Conservation (phyloP, 2,797 vertebrate genomes). For the Lagocephalus sceleratus region DNA sequence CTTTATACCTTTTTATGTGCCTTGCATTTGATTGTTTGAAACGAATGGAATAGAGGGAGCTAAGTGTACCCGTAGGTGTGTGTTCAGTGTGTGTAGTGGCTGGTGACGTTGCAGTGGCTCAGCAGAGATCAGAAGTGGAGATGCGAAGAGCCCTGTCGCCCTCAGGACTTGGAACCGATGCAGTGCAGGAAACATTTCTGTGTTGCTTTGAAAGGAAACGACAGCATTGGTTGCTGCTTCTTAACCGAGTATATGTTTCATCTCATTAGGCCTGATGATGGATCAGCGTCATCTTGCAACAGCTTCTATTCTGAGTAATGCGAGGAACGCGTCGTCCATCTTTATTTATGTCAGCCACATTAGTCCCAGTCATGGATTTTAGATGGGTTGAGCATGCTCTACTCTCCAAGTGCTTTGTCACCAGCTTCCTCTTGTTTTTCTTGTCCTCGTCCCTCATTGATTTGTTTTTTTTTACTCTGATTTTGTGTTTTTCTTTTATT, state of each 20-base stretch:
- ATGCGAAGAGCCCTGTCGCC: background rate
- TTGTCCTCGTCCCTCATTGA: too few relatives aligned
- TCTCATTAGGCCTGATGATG: background rate
- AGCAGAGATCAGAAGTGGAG: conserved; percentile 22
- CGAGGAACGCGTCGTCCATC: too few relatives aligned
- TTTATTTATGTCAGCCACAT: too few relatives aligned
- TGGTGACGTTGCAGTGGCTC: conserved; percentile 7
- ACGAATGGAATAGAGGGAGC: conserved; percentile 3
- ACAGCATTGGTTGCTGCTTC: conserved; percentile 33
- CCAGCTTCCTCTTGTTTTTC: too few relatives aligned
- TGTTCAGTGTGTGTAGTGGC: background rate
- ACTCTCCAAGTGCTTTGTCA: too few relatives aligned
- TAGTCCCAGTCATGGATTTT: too few relatives aligned
- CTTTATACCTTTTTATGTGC: background rate
- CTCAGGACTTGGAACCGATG: background rate
- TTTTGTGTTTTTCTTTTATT: too few relatives aligned
- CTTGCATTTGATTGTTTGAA: conserved; percentile 17
- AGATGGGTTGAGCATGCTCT: too few relatives aligned
- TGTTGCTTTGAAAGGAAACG: conserved; percentile 7
- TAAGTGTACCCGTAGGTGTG: background rate
- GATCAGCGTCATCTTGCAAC: too few relatives aligned
- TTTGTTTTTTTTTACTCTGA: too few relatives aligned
- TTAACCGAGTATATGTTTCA: background rate
- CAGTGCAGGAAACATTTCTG: background rate
- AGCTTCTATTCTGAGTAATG: too few relatives aligned